These are phyloP conservation scores for Stegophylla sp. DNA, from an alignment of 2,888 invertebrate genomes.

Conservation along the genomic window DNA sequence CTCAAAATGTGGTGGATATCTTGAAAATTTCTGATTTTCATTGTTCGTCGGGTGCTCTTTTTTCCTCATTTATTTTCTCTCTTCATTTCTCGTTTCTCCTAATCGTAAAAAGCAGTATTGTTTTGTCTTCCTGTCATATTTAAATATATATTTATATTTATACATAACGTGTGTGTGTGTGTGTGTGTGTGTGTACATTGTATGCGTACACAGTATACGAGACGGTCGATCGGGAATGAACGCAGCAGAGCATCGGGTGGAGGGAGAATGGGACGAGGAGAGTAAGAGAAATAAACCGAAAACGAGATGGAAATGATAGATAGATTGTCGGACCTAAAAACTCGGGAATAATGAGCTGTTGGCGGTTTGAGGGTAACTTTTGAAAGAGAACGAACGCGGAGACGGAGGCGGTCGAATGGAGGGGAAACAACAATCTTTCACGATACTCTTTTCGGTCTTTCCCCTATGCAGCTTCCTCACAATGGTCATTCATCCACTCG, in stretches of 20 bases:
- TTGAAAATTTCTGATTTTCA: constrained; percentile 17
- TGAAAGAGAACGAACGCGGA: constrained; percentile 39
- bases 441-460: neutral
- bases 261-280: neutral
- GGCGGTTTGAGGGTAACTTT: constrained; percentile 46
- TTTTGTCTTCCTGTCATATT: constrained; percentile 12
- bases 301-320: constrained; percentile 48
- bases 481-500: constrained; percentile 43
- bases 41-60: neutral
- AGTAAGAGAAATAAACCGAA: constrained; percentile 24
- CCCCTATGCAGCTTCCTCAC: neutral
- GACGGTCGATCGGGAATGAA: neutral
- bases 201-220: neutral
- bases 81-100: constrained; percentile 37
- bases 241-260: neutral
- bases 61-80: neutral
- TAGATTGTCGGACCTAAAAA: constrained; percentile 53
- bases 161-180: neutral
- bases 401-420: neutral
- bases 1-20: neutral
- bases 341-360: constrained; percentile 50
- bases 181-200: neutral
- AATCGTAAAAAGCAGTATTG: constrained; percentile 33
- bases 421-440: constrained; percentile 48
- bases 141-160: neutral